Percentiles rank a stretch among this genome's conserved stretches.
phyloP scores from a whole-genome alignment of 2,797 vertebrate species.

The Tapirus indicus region DNA sequence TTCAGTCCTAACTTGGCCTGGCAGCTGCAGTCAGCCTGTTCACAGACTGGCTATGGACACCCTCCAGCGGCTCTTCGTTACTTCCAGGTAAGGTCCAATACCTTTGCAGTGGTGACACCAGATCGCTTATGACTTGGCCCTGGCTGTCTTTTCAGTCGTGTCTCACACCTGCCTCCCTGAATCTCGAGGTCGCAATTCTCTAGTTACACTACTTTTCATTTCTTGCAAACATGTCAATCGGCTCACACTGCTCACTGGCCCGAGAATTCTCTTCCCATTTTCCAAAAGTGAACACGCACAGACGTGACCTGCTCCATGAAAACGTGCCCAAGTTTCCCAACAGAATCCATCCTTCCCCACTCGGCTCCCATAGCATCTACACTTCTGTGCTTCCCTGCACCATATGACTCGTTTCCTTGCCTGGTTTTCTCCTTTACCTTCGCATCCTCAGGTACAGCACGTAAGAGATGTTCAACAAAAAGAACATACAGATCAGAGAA shows the following conservation, averaged over 20 bases:
- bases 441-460: not conserved
- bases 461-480: not conserved
- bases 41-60: not conserved
- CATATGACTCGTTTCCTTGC: not conserved
- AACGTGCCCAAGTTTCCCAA: accelerated
- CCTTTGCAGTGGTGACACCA: not conserved
- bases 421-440: not conserved
- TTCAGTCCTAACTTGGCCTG: too few relatives aligned
- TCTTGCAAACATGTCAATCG: too few relatives aligned
- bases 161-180: not conserved
- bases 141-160: not conserved
- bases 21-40: too few relatives aligned
- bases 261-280: too few relatives aligned
- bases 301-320: not conserved
- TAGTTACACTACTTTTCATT: not conserved
- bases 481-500: not conserved
- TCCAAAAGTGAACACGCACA: not conserved
- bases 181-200: not conserved
- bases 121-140: not conserved
- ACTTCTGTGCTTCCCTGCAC: not conserved
- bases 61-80: not conserved
- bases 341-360: not conserved
- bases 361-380: not conserved
- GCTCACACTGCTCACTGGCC: not conserved
- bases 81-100: not conserved